Base-by-base conservation (phyloP, 64 coral and sea anemone species). In the Hydrozoanthus tunicans region DNA sequence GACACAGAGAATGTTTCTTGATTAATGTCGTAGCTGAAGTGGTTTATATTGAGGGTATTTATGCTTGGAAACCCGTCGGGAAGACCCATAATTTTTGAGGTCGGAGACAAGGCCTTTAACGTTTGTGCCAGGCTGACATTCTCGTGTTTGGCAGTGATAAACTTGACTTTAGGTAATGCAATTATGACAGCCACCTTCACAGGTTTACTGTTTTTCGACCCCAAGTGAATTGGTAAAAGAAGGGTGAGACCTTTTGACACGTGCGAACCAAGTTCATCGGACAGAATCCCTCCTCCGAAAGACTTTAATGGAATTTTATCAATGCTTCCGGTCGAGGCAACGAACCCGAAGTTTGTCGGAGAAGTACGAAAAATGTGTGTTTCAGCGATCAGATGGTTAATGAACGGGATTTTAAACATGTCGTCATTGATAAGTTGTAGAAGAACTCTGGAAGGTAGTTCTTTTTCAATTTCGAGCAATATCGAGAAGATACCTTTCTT, bases 181-280 rank as follows among this genome's bases (percentile, higher is more conserved):
- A 97, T 93, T 70, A 93, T 90, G 6, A 97, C 92, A 5, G 95
- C 95, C 11, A 97, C 95, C 6, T 90, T 93, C 3, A 97, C 95
- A 2, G 95, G 95, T 73, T 94, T 97, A 1, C 70, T 74, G 12
- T 92, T 89, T 12, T 94, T 72, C 55, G 51, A 83, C 56, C 92
- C 95, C 5, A 93, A n/a, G 14, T 95, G 97, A 73, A 99, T 94
- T 13, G 97, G 97, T 0, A 99, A 79, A 6, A 95, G 84, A 56
- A 99, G 84, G 4, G 97, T 99, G 3, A 99, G 57, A 0, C 97
- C 97, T 79, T 95, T 96, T 0, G 97, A 99, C 55, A 99, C 95
- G 27, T 96, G 94, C 5, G 97, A 96, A 12, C 93, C 94, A 9
- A 99, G 70, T 57, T 99, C 91, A 24, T 91, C 81, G 14, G 94